Percentiles rank a stretch among this genome's conserved stretches.
phyloP scores from a whole-genome alignment of 2,888 invertebrate species.

The Crioceris asparagi region DNA sequence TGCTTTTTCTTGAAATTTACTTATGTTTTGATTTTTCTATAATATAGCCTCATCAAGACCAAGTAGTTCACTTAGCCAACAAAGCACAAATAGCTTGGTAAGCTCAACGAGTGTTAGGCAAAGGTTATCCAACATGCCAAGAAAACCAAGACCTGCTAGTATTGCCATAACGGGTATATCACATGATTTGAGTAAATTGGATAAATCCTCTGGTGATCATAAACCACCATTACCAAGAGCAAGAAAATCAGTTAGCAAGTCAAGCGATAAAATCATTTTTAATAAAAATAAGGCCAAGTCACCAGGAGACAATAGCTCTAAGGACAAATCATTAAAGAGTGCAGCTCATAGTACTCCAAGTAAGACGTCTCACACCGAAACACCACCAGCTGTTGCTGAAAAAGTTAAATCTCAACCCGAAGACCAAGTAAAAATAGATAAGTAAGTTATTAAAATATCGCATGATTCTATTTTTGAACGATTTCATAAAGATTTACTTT shows the following conservation, averaged over 20 bases:
- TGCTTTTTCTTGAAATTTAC: background rate
- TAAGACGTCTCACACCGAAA: too few relatives aligned
- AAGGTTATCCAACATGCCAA: constrained; percentile 49
- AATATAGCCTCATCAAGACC: constrained; percentile 65
- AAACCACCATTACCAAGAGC: constrained; percentile 43
- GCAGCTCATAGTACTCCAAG: too few relatives aligned
- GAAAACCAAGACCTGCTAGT: constrained; percentile 69
- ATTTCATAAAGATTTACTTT: too few relatives aligned
- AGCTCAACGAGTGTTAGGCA: constrained; percentile 46
- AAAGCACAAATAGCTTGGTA: constrained; percentile 51
- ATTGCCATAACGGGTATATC: constrained; percentile 78
- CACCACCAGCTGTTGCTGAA: too few relatives aligned
- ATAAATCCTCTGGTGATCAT: constrained; percentile 33
- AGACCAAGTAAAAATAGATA: too few relatives aligned
- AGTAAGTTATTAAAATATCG: too few relatives aligned
- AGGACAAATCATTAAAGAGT: too few relatives aligned
- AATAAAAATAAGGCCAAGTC: constrained; percentile 16
- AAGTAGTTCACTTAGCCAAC: constrained; percentile 74
- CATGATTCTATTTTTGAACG: too few relatives aligned
- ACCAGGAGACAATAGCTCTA: too few relatives aligned
- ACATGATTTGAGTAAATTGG: constrained; percentile 24
- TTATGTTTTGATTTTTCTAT: constrained; percentile 1
- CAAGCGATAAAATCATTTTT: constrained; percentile 6
- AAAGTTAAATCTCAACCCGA: too few relatives aligned
- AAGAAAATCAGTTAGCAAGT: constrained; percentile 34